A percentile compares a stretch with the other conserved stretches of the same genome.
These are phyloP conservation scores for Morpho helenor DNA, from an alignment of 2,888 invertebrate species.

Conservation along the genomic window DNA sequence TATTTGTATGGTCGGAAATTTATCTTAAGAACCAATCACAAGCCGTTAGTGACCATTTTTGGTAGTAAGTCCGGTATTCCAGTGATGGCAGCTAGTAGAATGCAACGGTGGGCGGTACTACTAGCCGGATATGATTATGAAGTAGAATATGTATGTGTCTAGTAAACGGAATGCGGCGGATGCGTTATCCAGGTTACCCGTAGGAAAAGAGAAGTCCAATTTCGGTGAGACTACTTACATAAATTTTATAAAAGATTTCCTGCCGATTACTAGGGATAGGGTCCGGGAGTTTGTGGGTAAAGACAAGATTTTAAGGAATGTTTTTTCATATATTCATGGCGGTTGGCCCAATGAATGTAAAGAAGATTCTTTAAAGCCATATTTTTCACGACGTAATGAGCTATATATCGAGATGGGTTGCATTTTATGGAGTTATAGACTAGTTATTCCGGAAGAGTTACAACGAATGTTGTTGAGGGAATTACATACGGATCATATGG, in stretches of 20 bases:
- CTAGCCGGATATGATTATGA: conserved; percentile 39
- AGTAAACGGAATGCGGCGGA: conserved; percentile 27
- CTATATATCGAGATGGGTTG: conserved; percentile 22
- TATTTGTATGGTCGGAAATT: conserved; percentile 26
- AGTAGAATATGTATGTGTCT: conserved; percentile 25
- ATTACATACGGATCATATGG: conserved; percentile 15
- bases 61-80: conserved; percentile 25
- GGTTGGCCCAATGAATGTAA: conserved; percentile 12
- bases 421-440: conserved; percentile 24
- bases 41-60: conserved; percentile 47
- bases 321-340: background rate
- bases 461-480: conserved; percentile 16
- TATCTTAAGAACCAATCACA: conserved; percentile 44
- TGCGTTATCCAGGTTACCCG: conserved; percentile 27
- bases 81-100: conserved; percentile 34
- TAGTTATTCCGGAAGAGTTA: conserved; percentile 19
- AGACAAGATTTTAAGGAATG: conserved; percentile 7
- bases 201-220: background rate
- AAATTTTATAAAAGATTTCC: conserved; percentile 14
- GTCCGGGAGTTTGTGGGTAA: conserved; percentile 5
- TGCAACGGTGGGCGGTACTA: conserved; percentile 37
- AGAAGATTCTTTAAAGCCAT: conserved; percentile 5
- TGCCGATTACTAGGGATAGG: background rate
- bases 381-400: conserved; percentile 13
- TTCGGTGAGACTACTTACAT: conserved; percentile 1